A percentile compares a stretch with the other conserved stretches of the same genome.
Conservation (phyloP, 2,113 vertebrate species). For the Podiceps cristatus region DNA sequence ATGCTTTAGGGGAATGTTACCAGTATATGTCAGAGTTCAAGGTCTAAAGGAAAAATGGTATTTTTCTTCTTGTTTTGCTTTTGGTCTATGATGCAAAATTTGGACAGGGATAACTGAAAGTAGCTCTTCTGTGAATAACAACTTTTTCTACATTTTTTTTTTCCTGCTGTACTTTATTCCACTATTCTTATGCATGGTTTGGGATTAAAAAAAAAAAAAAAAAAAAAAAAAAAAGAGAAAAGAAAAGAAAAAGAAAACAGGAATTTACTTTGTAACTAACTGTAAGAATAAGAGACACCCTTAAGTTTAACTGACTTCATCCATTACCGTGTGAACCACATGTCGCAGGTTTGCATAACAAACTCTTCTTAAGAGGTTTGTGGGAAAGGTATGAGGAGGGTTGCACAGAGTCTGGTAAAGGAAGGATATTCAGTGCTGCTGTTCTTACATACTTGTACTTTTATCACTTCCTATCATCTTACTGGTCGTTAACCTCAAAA, state of each 20-base stretch:
- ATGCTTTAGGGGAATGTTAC: background rate
- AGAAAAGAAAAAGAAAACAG: background rate
- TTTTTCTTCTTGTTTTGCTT: background rate
- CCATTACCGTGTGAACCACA: slow-evolving; percentile 70
- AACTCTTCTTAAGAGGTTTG: slow-evolving; percentile 23
- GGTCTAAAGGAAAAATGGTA: background rate
- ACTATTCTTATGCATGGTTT: background rate
- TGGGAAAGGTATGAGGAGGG: slow-evolving; percentile 12
- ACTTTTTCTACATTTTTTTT: background rate
- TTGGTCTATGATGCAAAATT: background rate
- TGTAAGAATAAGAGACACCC: slow-evolving; percentile 6
- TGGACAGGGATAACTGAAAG: background rate
- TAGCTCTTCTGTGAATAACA: background rate
- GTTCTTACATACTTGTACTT: slow-evolving; percentile 29
- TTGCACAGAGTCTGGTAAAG: slow-evolving; percentile 33
- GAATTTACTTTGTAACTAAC: background rate
- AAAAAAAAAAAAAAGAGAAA: background rate
- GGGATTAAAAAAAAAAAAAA: background rate
- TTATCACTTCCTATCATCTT: slow-evolving; percentile 79
- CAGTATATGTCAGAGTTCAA: background rate
- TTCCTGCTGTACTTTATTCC: background rate
- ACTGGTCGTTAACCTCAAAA: slow-evolving; percentile 72
- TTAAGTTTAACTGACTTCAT: slow-evolving; percentile 51
- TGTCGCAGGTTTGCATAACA: slow-evolving; percentile 56
- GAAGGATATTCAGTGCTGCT: slow-evolving; percentile 63